Percentiles rank a stretch among this genome's conserved stretches.
phyloP scores from a whole-genome alignment of 2,113 vertebrate species.

The Marcusenius ussheri region DNA sequence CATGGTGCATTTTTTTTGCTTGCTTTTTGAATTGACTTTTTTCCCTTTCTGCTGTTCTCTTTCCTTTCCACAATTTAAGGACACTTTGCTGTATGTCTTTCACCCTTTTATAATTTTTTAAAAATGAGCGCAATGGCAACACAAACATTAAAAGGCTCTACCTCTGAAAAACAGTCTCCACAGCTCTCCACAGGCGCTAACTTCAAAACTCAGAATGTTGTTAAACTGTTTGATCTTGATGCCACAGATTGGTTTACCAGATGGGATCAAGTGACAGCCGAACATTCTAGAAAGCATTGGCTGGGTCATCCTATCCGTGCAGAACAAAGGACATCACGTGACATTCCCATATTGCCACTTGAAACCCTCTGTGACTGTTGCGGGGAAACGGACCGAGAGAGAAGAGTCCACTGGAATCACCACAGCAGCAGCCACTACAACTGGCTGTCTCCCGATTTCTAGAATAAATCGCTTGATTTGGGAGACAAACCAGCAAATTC shows the following conservation, averaged over 20 bases:
- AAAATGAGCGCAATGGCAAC: background rate
- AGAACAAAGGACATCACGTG: background rate
- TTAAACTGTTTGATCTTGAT: background rate
- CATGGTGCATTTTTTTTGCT: too few species aligned
- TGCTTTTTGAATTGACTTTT: too few species aligned
- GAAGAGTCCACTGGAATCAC: background rate
- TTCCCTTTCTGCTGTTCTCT: too few species aligned
- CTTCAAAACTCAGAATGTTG: background rate
- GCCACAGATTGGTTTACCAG: background rate
- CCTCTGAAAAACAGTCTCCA: background rate
- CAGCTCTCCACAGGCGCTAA: background rate
- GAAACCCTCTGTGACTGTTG: background rate
- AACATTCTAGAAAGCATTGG: background rate
- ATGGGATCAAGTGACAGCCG: background rate
- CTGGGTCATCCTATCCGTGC: background rate
- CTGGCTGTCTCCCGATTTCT: background rate
- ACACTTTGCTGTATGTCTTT: too few species aligned
- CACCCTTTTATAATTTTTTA: too few species aligned
- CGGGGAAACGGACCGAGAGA: background rate
- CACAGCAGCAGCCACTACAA: background rate
- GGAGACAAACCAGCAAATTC: background rate
- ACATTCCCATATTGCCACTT: background rate
- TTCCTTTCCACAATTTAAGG: too few species aligned
- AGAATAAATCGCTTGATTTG: constrained; percentile 6
- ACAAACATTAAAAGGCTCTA: background rate